Evolutionary conservation across 2,888 invertebrate species (phyloP).

Genomic region (Lymantria dispar): DNA sequence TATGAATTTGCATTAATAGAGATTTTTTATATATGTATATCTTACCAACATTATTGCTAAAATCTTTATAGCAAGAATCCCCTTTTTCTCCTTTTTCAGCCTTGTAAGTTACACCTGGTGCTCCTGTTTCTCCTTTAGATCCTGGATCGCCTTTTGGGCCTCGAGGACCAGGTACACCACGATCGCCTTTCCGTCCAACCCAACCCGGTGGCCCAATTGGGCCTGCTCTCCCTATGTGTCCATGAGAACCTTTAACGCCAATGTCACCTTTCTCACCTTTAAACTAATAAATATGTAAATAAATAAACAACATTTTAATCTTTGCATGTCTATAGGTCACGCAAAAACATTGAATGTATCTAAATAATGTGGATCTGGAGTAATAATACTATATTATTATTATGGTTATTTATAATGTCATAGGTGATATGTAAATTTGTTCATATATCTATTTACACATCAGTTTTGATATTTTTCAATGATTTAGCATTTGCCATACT

Average conservation of each 20-base stretch:
- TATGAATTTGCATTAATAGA: not conserved
- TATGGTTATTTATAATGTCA: too few relatives aligned
- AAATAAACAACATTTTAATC: too few relatives aligned
- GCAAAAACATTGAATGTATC: too few relatives aligned
- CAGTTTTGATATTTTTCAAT: too few relatives aligned
- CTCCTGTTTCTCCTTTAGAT: conserved; percentile 50
- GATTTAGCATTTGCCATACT: too few relatives aligned
- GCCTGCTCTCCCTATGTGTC: conserved; percentile 43
- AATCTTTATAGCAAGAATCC: conserved; percentile 7
- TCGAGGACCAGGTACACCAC: conserved; percentile 41
- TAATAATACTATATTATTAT: too few relatives aligned
- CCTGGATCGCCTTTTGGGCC: conserved; percentile 49
- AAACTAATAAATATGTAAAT: conserved; percentile 32
- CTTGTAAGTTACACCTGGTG: conserved; percentile 50
- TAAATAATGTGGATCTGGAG: too few relatives aligned
- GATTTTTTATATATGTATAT: not conserved
- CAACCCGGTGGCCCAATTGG: conserved; percentile 28
- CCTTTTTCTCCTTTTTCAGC: conserved; percentile 64
- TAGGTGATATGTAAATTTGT: too few relatives aligned
- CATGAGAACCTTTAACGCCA: conserved; percentile 45
- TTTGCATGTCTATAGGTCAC: too few relatives aligned
- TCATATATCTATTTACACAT: too few relatives aligned
- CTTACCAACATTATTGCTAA: not conserved
- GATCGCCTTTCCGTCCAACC: conserved; percentile 30
- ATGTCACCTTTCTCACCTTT: conserved; percentile 57